Percentiles rank a stretch among this genome's conserved stretches.
These are phyloP conservation scores for Aporophyla nigra DNA, from an alignment of 2,888 invertebrate species.

Conservation along the genomic window DNA sequence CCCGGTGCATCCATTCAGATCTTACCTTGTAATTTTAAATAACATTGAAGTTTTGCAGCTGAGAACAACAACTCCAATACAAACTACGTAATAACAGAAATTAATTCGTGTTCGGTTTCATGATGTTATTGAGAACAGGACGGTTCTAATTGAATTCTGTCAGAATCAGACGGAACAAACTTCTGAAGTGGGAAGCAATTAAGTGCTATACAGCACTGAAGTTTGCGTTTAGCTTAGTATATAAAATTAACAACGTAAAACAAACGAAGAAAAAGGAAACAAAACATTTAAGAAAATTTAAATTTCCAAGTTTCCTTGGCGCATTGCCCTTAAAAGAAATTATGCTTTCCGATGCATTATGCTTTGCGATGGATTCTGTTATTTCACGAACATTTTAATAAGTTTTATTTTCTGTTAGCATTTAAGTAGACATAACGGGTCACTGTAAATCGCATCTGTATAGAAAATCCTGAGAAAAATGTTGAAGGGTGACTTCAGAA, in stretches of 20 bases:
- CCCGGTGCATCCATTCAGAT: too few species aligned
- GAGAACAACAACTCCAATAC: neutral
- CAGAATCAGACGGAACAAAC: neutral
- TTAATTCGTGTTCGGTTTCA: neutral
- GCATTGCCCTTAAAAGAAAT: neutral
- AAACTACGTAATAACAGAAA: too few species aligned
- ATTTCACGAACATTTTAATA: neutral
- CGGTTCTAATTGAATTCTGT: constrained; percentile 10
- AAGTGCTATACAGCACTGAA: neutral
- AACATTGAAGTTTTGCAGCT: too few species aligned
- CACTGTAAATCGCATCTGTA: too few species aligned
- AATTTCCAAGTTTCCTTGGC: too few species aligned
- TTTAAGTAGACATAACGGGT: too few species aligned
- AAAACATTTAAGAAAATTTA: too few species aligned
- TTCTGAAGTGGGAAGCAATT: constrained; percentile 10
- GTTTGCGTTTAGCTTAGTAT: neutral
- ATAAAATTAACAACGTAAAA: neutral
- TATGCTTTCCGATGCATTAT: too few species aligned
- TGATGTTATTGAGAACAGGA: neutral
- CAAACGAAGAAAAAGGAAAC: too few species aligned
- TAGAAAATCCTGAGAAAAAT: neutral
- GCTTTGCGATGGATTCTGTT: neutral
- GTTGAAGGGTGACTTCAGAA: neutral
- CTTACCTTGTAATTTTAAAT: too few species aligned
- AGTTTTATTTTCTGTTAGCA: too few species aligned